Evolutionary conservation across 2,888 invertebrate genomes (phyloP), one percentile per base, ranked within the genome.

Genomic region (Chloroclysta siterata): DNA sequence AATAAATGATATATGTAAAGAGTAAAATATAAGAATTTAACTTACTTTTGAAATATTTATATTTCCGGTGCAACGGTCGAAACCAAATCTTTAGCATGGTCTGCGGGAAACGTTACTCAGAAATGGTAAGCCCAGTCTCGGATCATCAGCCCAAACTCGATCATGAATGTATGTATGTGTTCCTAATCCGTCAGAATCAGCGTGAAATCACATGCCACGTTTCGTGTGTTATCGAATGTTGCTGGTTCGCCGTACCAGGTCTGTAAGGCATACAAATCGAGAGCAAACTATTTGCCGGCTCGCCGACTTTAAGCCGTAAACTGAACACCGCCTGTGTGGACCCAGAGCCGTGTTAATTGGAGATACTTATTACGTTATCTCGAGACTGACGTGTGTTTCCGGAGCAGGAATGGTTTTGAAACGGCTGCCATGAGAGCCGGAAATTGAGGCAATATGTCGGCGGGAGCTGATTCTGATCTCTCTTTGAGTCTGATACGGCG

Each of bases 281-380:
- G 15, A 17, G 10, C 17, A 17, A 17, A 17, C 46, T 46, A 46
- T 46, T 46, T 17, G 17, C 46, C 44, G 8, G 44, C 14, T 15
- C 17, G 10, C 11, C 11, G 46, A 11, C 17, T 17, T 10, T 46
- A 11, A 15, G 17, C 46, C 5, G 11, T 17, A 44, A 44, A 15
- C 10, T 11, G 5, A 17, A 17, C 46, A 15, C 11, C 17, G 46
- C 8, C 14, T 15, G 15, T 44, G 11, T 14, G 7, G 17, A 17
- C 46, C 33, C 8, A 15, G 14, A 14, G 13, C 3, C 15, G 44
- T 44, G 44, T 44, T 22, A 22, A 22, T 47, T 47, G 15, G 44
- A 47, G 11, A 41, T 14, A 42, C 14, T n/a, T 48, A 48, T 48
- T n/a, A 48, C 13, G 13, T 48, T 48, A 48, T 28, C 48, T 48